These are phyloP conservation scores for Drosophila tsacasi DNA, from an alignment of 1,140 invertebrate genomes.

Conservation along the genomic window DNA sequence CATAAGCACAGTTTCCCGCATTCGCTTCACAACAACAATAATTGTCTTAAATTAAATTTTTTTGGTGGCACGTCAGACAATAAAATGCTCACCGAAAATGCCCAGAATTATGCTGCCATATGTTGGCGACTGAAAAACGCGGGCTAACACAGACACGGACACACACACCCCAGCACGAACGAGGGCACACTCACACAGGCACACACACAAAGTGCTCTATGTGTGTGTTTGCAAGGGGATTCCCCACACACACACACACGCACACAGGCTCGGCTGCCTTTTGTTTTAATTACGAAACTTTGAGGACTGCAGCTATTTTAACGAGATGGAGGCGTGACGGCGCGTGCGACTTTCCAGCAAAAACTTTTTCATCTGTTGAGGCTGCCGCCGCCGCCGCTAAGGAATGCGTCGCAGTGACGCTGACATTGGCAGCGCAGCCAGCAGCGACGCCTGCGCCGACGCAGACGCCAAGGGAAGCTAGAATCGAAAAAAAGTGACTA, in stretches of 20 bases:
- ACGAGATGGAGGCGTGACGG: conserved; percentile 43
- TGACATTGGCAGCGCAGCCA: conserved; percentile 32
- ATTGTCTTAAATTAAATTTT: conserved; percentile 10
- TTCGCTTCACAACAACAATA: neutral
- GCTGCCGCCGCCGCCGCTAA: conserved; percentile 51
- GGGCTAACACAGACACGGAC: conserved; percentile 54
- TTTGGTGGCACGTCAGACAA: conserved; percentile 5
- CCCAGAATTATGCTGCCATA: conserved; percentile 70
- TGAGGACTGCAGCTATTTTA: conserved; percentile 46
- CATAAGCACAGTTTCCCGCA: neutral
- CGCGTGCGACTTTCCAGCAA: conserved; percentile 63
- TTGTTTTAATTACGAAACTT: conserved; percentile 59
- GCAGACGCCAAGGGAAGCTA: conserved; percentile 19
- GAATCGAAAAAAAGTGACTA: conserved; percentile 18
- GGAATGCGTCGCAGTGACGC: conserved; percentile 35
- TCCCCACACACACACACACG: conserved; percentile 21
- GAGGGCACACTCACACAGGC: conserved; percentile 3
- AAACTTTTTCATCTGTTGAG: conserved; percentile 80
- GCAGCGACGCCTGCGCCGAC: conserved; percentile 45
- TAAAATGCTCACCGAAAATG: conserved; percentile 55
- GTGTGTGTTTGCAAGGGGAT: conserved; percentile 17
- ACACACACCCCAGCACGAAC: conserved; percentile 6
- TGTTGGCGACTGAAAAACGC: conserved; percentile 64
- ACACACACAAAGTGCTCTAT: neutral
- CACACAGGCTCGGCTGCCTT: neutral